A percentile compares a stretch with the other conserved stretches of the same genome.
Conservation (phyloP, 37 sponge, comb jelly and placozoan genomes). For the Dysidea cf. avara region DNA sequence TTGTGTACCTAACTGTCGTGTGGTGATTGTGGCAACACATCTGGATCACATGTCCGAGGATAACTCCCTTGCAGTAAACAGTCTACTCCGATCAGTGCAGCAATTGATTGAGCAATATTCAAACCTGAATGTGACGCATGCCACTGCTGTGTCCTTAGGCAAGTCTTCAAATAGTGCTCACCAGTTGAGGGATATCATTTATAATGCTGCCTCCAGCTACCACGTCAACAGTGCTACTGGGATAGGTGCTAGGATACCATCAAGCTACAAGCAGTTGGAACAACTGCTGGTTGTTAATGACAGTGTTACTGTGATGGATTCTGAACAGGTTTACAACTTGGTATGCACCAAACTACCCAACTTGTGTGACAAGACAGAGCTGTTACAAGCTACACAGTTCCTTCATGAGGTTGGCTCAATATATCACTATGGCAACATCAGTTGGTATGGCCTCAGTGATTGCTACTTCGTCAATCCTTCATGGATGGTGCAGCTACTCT, state of each 20-base stretch:
- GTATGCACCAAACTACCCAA: no score
- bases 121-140: background rate
- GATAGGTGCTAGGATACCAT: constrained; percentile 85
- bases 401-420: constrained; percentile 71
- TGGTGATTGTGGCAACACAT: constrained; percentile 86
- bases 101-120: constrained; percentile 43
- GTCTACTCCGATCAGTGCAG: constrained; percentile 49
- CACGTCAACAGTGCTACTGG: constrained; percentile 10
- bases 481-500: no score
- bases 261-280: constrained; percentile 79
- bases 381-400: constrained; percentile 56
- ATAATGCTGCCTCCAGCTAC: constrained; percentile 71
- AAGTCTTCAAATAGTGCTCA: constrained; percentile 47
- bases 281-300: constrained; percentile 43
- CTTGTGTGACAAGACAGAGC: constrained; percentile 53
- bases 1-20: constrained; percentile 73
- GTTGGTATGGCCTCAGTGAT: constrained; percentile 13
- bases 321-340: no score
- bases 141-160: no score
- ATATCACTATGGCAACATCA: constrained; percentile 40
- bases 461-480: constrained; percentile 65
- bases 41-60: constrained; percentile 71
- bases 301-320: constrained; percentile 71
- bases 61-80: constrained; percentile 32
- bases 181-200: constrained; percentile 78